A percentile compares a stretch with the other conserved stretches of the same genome.
Conservation (phyloP, 2,797 vertebrate genomes). For the Benthosema pterotum region DNA sequence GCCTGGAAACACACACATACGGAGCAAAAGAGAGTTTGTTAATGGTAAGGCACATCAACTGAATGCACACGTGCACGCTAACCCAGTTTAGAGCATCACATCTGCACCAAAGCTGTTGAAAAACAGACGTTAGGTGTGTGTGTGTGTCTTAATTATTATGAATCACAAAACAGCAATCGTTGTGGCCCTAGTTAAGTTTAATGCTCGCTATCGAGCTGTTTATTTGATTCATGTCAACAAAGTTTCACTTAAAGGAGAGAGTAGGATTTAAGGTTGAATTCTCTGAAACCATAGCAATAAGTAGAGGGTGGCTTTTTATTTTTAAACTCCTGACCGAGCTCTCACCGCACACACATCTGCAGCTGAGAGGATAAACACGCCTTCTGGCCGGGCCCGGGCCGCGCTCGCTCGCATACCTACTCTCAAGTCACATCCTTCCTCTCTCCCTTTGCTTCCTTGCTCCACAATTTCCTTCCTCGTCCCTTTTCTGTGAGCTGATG, state of each 20-base stretch:
- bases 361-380: slow-evolving; percentile 47
- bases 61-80: slow-evolving; percentile 4
- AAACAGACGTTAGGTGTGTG: background rate
- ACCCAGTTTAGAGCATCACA: background rate
- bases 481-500: slow-evolving; percentile 53
- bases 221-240: slow-evolving; percentile 16
- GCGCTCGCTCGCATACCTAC: slow-evolving; percentile 33
- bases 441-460: slow-evolving; percentile 51
- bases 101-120: background rate
- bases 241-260: slow-evolving; percentile 2
- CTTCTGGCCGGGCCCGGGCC: slow-evolving; percentile 48
- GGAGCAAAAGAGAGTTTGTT: slow-evolving; percentile 2
- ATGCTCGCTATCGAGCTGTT: background rate
- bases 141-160: no score
- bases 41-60: background rate
- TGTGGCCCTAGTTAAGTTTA: no score
- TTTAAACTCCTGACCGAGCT: slow-evolving; percentile 61
- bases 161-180: no score
- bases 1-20: slow-evolving; percentile 62
- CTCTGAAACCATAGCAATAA: slow-evolving; percentile 55
- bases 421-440: slow-evolving; percentile 66
- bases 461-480: slow-evolving; percentile 46
- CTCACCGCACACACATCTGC: slow-evolving; percentile 53
- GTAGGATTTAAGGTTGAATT: slow-evolving; percentile 17
- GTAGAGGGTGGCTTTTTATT: slow-evolving; percentile 69